Evolutionary conservation across 1,140 invertebrate species (phyloP).

Genomic region (Tetramorium parvispinum): DNA sequence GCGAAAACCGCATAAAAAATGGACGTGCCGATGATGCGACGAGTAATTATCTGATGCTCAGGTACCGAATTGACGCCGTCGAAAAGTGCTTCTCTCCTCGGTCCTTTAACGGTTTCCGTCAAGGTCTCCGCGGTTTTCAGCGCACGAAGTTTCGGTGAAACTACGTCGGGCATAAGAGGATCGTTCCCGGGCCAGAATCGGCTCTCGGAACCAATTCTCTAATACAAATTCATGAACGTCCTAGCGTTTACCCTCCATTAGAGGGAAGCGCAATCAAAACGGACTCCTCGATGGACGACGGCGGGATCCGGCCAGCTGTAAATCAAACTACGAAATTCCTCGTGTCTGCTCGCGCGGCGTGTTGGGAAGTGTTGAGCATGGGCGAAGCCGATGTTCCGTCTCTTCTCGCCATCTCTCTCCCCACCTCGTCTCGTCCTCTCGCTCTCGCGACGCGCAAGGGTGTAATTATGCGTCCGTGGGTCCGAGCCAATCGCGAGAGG

Average conservation of each 20-base stretch:
- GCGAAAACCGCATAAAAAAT: not conserved
- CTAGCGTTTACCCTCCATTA: slow-evolving; percentile 83
- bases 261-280: slow-evolving; percentile 83
- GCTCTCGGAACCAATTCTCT: slow-evolving; percentile 81
- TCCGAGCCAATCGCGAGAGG: slow-evolving; percentile 29
- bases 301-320: slow-evolving; percentile 80
- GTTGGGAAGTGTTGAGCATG: slow-evolving; percentile 73
- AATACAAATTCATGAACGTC: slow-evolving; percentile 85
- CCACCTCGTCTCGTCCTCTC: slow-evolving; percentile 10
- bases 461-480: slow-evolving; percentile 73
- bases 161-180: slow-evolving; percentile 44
- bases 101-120: slow-evolving; percentile 45
- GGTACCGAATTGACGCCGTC: slow-evolving; percentile 53
- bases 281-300: slow-evolving; percentile 74
- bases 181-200: slow-evolving; percentile 57
- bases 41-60: slow-evolving; percentile 52
- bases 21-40: slow-evolving; percentile 8
- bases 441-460: slow-evolving; percentile 59
- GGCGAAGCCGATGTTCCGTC: slow-evolving; percentile 52
- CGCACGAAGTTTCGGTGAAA: slow-evolving; percentile 54
- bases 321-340: slow-evolving; percentile 83
- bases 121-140: slow-evolving; percentile 61
- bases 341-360: slow-evolving; percentile 71
- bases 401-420: slow-evolving; percentile 18
- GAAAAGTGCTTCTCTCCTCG: slow-evolving; percentile 29